Base-by-base conservation (phyloP, 2,113 vertebrate genomes). In the Aramus guarauna region DNA sequence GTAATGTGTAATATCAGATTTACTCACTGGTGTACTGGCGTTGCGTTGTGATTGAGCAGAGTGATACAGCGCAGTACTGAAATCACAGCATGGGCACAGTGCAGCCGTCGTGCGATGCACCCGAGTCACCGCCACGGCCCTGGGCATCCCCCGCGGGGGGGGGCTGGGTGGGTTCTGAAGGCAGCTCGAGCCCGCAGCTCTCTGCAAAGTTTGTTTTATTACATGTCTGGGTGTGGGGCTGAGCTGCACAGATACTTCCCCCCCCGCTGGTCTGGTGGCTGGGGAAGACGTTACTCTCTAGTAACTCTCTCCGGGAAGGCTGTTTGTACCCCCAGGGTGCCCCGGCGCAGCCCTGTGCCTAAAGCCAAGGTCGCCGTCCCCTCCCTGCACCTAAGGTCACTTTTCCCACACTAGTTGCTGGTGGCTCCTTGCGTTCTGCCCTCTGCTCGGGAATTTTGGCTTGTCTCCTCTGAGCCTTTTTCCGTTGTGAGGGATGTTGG, bases 41-140 rank as follows among this genome's bases (percentile, higher is more conserved):
- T 77, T 41, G 15, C 9, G 6, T 32, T 56, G 18, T 26, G 72
- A 32, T 36, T 15, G 27, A 24, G 55, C 60, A 36, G 85, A 27
- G 37, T 0, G 5, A 23, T 13, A 6, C 27, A 3, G 36, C 3
- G 2, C 2, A 2, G 45, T 6, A 4, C 43, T 19, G 34, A 23
- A 27, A 13, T 9, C 21, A 5, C 86, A 16, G 50, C 41, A 11
- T 0, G 5, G 29, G 30, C 52, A n/a, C 15, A 2, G 6, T 12
- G 11, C 30, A 6, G n/a, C 24, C 6, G 12, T 41, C 12, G 39
- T 41, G 39, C 39, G 11, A 41, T 12, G 39, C 39, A 9, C 30
- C 27, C 2, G 1, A 9, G 13, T 14, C 22, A 2, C 6, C 0
- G 3, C 45, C 24, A 1, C 3, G 3, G 55, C 1, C 2, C 55